A percentile compares a stretch with the other conserved stretches of the same genome.
Evolutionary conservation across 2,797 vertebrate species (phyloP).

Genomic region (Epinephelus coioides): DNA sequence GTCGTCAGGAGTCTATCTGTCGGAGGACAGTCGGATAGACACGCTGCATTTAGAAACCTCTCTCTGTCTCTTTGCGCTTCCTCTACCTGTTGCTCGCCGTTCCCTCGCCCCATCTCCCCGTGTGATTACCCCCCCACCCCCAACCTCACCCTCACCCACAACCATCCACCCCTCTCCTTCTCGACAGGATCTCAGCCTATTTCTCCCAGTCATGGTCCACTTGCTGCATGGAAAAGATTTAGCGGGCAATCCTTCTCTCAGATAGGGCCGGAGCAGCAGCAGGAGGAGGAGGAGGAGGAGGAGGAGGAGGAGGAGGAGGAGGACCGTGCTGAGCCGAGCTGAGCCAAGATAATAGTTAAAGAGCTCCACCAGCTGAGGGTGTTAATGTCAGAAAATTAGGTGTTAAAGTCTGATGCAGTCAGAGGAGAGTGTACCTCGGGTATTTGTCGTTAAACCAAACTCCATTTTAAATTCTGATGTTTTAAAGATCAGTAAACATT

Average conservation of each 20-base stretch:
- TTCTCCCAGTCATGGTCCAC: slow-evolving; percentile 68
- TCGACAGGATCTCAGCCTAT: slow-evolving; percentile 59
- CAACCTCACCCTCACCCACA: not conserved
- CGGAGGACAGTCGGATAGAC: slow-evolving; percentile 58
- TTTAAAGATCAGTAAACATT: not conserved
- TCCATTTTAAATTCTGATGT: not conserved
- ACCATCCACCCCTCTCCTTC: slow-evolving; percentile 7
- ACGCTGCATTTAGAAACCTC: slow-evolving; percentile 69
- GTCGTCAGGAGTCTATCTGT: slow-evolving; percentile 59
- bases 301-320: not conserved
- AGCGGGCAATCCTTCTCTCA: slow-evolving; percentile 46
- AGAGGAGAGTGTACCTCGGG: not conserved
- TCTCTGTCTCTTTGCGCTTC: slow-evolving; percentile 26
- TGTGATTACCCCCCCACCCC: slow-evolving; percentile 3
- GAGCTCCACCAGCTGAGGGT: not conserved
- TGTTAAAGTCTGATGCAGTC: not conserved
- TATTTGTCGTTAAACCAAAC: too few species aligned
- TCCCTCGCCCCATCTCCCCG: slow-evolving; percentile 23
- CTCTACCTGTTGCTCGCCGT: slow-evolving; percentile 26
- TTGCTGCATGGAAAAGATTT: slow-evolving; percentile 58
- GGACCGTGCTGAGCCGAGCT: not conserved
- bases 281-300: too few species aligned
- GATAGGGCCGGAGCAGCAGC: slow-evolving; percentile 19
- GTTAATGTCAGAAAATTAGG: slow-evolving; percentile 34
- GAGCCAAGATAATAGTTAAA: slow-evolving; percentile 46